phyloP scores from a whole-genome alignment of 1,140 invertebrate genomes.

The Hyles vespertilio region DNA sequence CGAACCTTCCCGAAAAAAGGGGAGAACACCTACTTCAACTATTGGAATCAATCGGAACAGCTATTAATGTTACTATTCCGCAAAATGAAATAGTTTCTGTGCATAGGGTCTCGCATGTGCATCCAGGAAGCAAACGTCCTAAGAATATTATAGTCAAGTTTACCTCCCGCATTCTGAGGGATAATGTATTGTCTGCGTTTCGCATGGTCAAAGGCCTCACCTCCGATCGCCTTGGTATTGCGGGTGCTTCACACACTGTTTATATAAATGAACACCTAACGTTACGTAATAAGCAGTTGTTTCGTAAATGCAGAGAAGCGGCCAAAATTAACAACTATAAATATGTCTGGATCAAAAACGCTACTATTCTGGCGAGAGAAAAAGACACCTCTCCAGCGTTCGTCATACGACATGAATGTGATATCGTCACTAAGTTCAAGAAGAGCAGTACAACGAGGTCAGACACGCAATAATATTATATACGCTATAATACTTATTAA shows the following conservation, averaged over 20 bases:
- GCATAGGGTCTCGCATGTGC: slow-evolving; percentile 18
- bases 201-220: slow-evolving; percentile 14
- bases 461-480: no score
- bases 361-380: slow-evolving; percentile 19
- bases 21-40: slow-evolving; percentile 6
- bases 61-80: not conserved
- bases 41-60: slow-evolving; percentile 1
- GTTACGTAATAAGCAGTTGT: slow-evolving; percentile 23
- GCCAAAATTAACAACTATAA: slow-evolving; percentile 17
- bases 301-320: slow-evolving; percentile 19
- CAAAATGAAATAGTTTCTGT: slow-evolving; percentile 12
- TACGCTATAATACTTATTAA: no score
- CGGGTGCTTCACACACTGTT: slow-evolving; percentile 6
- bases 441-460: not conserved
- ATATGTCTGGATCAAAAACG: slow-evolving; percentile 27
- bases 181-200: slow-evolving; percentile 20
- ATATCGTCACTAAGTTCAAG: slow-evolving; percentile 22
- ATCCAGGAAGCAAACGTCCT: slow-evolving; percentile 7
- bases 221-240: slow-evolving; percentile 6
- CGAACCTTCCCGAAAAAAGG: slow-evolving; percentile 8
- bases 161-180: slow-evolving; percentile 9
- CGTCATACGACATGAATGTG: slow-evolving; percentile 14
- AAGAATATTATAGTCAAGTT: slow-evolving; percentile 28
- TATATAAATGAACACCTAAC: slow-evolving; percentile 25
- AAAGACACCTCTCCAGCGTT: slow-evolving; percentile 12